Evolutionary conservation across 1,140 invertebrate species (phyloP).

Genomic region (Eueides isabella): DNA sequence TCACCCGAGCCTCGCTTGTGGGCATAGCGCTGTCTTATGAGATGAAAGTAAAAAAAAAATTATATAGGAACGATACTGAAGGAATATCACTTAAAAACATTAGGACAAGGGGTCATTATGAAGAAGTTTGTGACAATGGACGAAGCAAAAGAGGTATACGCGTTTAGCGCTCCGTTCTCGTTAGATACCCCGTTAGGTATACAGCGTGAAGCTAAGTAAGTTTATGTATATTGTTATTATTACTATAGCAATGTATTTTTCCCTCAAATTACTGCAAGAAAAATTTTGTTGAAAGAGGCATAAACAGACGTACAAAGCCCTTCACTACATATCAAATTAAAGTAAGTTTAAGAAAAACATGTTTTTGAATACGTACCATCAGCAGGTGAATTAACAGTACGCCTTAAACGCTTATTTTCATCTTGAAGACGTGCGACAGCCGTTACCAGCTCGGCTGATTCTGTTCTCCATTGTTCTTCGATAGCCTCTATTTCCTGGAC

Average conservation of each 20-base stretch:
- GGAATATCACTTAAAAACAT: too few species aligned
- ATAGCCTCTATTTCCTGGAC: constrained; percentile 95
- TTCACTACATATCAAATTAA: neutral
- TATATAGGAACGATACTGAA: too few species aligned
- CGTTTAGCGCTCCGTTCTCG: too few species aligned
- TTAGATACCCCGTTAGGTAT: too few species aligned
- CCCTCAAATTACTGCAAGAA: too few species aligned
- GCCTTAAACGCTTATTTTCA: constrained; percentile 92
- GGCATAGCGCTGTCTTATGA: neutral
- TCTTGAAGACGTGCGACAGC: constrained; percentile 93
- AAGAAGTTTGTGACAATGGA: too few species aligned
- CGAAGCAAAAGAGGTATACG: too few species aligned
- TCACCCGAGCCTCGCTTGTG: neutral
- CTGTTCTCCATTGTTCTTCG: constrained; percentile 96
- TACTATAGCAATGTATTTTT: too few species aligned
- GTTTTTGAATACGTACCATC: constrained; percentile 56
- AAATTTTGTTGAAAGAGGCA: neutral
- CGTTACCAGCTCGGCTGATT: constrained; percentile 92
- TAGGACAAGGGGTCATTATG: too few species aligned
- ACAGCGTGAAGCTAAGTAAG: too few species aligned
- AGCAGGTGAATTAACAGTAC: constrained; percentile 77
- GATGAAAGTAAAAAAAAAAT: too few species aligned
- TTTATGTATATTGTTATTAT: too few species aligned
- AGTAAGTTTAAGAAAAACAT: neutral
- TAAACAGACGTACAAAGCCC: neutral